Evolutionary conservation across 2,888 invertebrate genomes (phyloP), one percentile per base, ranked within the genome.

Genomic region (Macrosoma leucophasiata): DNA sequence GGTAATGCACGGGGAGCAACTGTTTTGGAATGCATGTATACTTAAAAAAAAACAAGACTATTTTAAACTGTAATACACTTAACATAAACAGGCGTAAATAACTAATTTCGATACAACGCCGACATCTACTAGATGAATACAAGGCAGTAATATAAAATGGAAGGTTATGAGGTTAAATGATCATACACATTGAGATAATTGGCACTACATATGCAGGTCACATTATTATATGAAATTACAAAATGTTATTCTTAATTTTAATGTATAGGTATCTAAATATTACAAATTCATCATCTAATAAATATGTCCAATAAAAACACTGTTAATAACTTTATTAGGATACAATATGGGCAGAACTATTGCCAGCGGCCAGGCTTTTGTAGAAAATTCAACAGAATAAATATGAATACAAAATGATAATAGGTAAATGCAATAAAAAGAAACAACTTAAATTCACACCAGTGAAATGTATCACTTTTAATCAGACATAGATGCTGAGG

Each of bases 191-290:
- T 62, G 66, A 53, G 59, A 64, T 62, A 59, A 68, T 82, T 82
- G 82, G 82, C 81, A 82, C 82, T 81, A 82, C 74, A 62, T 63
- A 76, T 52, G 65, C 73, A 78, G 73, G 73, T 79, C 76, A 73
- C 72, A 62, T 39, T 58, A 67, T 55, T 56, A 58, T 71, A 75
- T 63, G 68, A 75, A 73, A 72, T 72, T 77, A 78, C 70, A 74
- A 72, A 75, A 62, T 34, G 37, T 30, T 36, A 36, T 32, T 38
- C 23, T 43, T 34, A 31, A 34, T 38, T 24, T 43, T 34, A 31
- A 34, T 51, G 29, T 47, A 52, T 57, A 65, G 46, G 55, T 55
- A 54, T 61, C 54, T 64, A 62, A 57, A 50, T 41, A 50, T 56
- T 54, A 54, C 47, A 54, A 50, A 46, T 39, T 43, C 47, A 46